Base-by-base conservation (phyloP, 1,140 invertebrate species). In the Leptinotarsa undecemlineata region DNA sequence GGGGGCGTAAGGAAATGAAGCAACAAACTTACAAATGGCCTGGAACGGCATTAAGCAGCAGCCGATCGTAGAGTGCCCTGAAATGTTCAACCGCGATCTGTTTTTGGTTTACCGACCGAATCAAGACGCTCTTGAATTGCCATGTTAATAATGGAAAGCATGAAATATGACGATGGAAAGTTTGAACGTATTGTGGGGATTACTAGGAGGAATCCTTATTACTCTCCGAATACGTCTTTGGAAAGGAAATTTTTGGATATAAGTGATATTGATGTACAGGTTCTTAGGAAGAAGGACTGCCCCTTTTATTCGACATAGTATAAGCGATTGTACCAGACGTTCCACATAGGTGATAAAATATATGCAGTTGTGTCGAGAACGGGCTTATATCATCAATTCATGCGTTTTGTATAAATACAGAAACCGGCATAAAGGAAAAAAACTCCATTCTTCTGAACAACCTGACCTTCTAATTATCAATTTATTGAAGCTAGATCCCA, bases 1-100 rank as follows among this genome's bases (percentile, higher is more conserved):
- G 60, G 71, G 61, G 68, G 68, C 33, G 68, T 68, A 73, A 81
- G 80, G 80, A 81, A 81, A 81, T 81, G 80, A 81, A 81, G 80
- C 80, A 79, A 81, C 80, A 81, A 81, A 81, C 76, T 79, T 78
- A 79, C 80, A 81, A 81, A 81, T 81, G 80, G 80, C 80, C 77
- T 75, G 78, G 78, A 81, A 81, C 78, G 80, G 76, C 80, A 81
- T 81, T 81, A 79, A 81, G 78, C 76, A 79, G 80, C 80, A 78
- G 75, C 78, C 79, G 79, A 80, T 80, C 77, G 76, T 74, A 71
- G 74, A 76, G 68, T 74, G 69, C 77, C 77, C 78, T 70, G 66
- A 71, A 80, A 78, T 78, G 78, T 71, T 78, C 76, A 75, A 72
- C 75, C 76, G 78, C 79, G 79, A 81, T 81, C 79, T 81, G 79